Evolutionary conservation across 1,140 invertebrate genomes (phyloP), one percentile per base, ranked within the genome.

Genomic region (Ectropis grisescens): DNA sequence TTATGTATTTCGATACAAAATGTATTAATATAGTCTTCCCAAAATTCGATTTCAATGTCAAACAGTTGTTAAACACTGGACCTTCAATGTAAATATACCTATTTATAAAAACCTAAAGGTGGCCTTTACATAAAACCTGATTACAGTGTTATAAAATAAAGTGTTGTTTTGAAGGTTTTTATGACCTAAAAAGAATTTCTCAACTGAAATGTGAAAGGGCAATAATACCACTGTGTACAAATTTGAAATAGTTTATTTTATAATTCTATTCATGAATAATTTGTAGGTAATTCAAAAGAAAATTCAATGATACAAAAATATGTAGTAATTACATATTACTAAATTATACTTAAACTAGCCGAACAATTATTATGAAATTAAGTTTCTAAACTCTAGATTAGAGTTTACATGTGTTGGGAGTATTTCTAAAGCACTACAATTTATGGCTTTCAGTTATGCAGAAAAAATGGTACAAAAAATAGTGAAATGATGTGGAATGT

Each of bases 231-330:
- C 28, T 36, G 47, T 32, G 31, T 72, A 70, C 55, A 76, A 72
- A 76, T 67, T n/a, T 55, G 57, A 69, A 71, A 65, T 40, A 53
- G 62, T 76, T 72, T 76, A 70, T 72, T 70, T 59, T 57, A n/a
- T 70, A 49, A 60, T 67, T 70, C 54, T 67, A 67, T 65, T 68
- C 55, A 62, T 53, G 56, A 68, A 60, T 68, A 58, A 69, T 64
- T 47, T 62, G 55, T n/a, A n/a, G n/a, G n/a, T n/a, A n/a, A n/a
- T n/a, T n/a, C 43, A 52, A 48, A 56, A 48, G 56, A 59, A 59
- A 53, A 59, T 37, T 54, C 40, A 50, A 53, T 50, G 31, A 47
- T 56, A 67, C 55, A 61, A 61, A 68, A 59, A 53, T 57, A 58
- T 52, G 44, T 56, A 51, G 53, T 61, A 58, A 8, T 19, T 19